Base-by-base conservation (phyloP, 2,113 vertebrate species). In the Stigmatopora argus region DNA sequence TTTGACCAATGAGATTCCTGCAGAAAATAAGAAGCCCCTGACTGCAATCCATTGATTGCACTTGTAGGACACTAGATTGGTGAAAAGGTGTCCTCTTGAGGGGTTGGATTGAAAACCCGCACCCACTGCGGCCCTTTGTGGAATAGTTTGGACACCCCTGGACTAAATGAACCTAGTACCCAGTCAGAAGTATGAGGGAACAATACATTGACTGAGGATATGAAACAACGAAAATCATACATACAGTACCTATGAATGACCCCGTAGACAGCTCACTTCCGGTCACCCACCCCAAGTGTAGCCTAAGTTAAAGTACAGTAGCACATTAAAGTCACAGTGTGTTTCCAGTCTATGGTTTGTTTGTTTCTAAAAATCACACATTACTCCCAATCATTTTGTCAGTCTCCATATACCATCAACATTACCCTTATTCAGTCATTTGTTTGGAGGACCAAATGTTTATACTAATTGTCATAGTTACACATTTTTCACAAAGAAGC, bases 151-250 rank as follows among this genome's bases (percentile, higher is more conserved):
- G 3, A 31, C 26, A 31, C 26, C 26, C 26, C 26, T 31, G 26
- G 45, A 52, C 31, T 47, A 7, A 70, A 11, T 34, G 38, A 49
- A 75, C 55, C 64, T 56, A n/a, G 19, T 56, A 53, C 31, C 23
- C 49, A 7, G 65, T 62, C 23, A 19, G 8, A 2, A 51, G 41
- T 9, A 31, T 53, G 26, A 34, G 70, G 60, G 73, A 51, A 64
- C 15, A 79, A 26, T 38, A 69, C 57, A 58, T 53, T 23, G 51
- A 81, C 66, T 72, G 72, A 75, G 69, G 70, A 71, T 65, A 70
- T 67, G 38, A 46, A 55, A 45, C 3, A 47, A 56, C 41, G 18
- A 46, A 55, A 34, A 58, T 55, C 46, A 26, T 46, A 35, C 34
- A 52, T 19, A 51, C 13, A 31, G 26, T 23, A 31, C 23, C 53